Evolutionary conservation across 1,140 invertebrate genomes (phyloP).

Genomic region (Tachypleus tridentatus): DNA sequence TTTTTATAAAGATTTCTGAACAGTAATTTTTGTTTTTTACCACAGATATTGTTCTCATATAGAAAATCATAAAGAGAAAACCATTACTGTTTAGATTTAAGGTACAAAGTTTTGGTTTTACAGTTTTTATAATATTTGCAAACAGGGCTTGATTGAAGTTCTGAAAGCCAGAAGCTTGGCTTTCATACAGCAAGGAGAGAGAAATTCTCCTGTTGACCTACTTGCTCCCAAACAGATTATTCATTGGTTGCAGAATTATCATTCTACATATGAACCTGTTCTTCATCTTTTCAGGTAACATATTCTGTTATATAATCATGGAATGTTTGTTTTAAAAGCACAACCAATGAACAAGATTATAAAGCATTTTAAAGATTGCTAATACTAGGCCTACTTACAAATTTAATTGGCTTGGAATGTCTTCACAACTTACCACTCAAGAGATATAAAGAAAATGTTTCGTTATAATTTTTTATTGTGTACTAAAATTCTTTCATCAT

Average conservation of each 20-base stretch:
- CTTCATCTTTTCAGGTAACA: constrained; percentile 6
- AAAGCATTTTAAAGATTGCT: too few species aligned
- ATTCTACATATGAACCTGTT: constrained; percentile 5
- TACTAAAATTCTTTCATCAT: too few species aligned
- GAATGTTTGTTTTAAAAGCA: too few species aligned
- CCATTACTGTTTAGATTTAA: too few species aligned
- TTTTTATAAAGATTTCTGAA: not conserved
- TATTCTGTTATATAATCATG: too few species aligned
- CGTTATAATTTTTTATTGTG: too few species aligned
- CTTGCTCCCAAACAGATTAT: constrained; percentile 9
- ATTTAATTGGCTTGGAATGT: too few species aligned
- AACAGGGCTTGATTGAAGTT: constrained; percentile 11
- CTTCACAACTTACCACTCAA: too few species aligned
- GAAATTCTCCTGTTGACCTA: not conserved
- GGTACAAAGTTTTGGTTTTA: not conserved
- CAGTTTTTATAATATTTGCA: not conserved
- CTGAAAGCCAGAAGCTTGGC: constrained; percentile 5
- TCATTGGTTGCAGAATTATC: constrained; percentile 11
- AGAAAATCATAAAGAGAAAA: too few species aligned
- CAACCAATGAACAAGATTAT: too few species aligned
- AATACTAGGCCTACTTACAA: too few species aligned
- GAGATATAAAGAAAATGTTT: too few species aligned
- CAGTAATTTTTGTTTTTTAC: not conserved
- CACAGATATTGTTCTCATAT: not conserved
- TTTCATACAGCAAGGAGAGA: not conserved